phyloP scores from a whole-genome alignment of 2,797 vertebrate species.

The Thunnus albacares region DNA sequence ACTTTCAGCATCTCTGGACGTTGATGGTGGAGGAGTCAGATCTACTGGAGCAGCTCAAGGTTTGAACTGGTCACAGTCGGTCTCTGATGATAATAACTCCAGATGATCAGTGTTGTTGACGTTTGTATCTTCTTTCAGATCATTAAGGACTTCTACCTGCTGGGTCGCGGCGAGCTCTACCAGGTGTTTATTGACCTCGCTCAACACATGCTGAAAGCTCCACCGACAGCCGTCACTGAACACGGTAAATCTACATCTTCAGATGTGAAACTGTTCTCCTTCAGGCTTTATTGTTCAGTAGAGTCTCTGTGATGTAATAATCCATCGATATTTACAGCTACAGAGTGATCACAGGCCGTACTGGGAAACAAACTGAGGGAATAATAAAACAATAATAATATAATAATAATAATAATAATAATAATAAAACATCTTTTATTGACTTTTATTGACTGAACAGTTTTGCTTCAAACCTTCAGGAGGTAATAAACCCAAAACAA shows the following conservation, averaged over 20 bases:
- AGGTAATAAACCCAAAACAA: too few relatives aligned
- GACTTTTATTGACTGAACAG: too few relatives aligned
- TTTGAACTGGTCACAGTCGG: conserved; percentile 60
- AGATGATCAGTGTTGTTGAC: background rate
- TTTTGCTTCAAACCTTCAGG: too few relatives aligned
- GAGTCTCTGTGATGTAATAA: too few relatives aligned
- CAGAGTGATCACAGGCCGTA: too few relatives aligned
- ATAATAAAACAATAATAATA: too few relatives aligned
- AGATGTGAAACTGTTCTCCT: too few relatives aligned
- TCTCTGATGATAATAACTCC: background rate
- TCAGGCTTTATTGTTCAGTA: too few relatives aligned
- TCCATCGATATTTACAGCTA: too few relatives aligned
- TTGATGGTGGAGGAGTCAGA: conserved; percentile 98
- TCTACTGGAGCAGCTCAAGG: conserved; percentile 96
- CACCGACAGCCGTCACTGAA: conserved; percentile 95
- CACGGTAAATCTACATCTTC: conserved; percentile 86
- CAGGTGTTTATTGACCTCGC: conserved; percentile 98
- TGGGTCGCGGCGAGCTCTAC: conserved; percentile 98
- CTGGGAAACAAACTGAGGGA: too few relatives aligned
- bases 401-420: too few relatives aligned
- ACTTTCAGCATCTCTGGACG: conserved; percentile 95
- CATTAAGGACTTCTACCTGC: conserved; percentile 97
- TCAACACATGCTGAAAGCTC: conserved; percentile 97
- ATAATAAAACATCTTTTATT: too few relatives aligned
- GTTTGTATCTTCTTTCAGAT: conserved; percentile 84